Base-by-base conservation (phyloP, 2,888 invertebrate species). In the Idaea aversata region DNA sequence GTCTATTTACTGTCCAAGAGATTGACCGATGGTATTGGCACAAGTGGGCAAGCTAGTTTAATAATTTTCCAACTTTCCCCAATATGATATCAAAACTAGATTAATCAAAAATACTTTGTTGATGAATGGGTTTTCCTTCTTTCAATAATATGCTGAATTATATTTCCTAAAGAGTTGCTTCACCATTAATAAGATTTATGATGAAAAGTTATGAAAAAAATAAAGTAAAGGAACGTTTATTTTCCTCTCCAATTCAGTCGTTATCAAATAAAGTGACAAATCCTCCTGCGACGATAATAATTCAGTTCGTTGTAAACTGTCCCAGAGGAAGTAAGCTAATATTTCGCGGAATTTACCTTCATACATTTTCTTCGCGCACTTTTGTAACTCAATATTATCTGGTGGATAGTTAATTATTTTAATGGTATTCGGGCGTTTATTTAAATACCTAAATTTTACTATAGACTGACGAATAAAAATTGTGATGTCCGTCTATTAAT, bases 51-150 rank as follows among this genome's bases (percentile, higher is more conserved):
- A 13, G 7, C 10, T 47, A 13, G 7, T 36, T 36, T 47, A 47
- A 6, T 47, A 47, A 47, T 47, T 47, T 1, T 47, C 47, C 47
- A 47, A 47, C 13, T 47, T 47, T 47, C 10, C 47, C 47, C 47
- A 25, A 25, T 3, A 25, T 3, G 25, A 25, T 47, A 7, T 4
- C 47, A 10, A 47, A 47, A 47, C 47, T 47, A 47, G 47, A 47
- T 47, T 47, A 47, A 47, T 47, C 47, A 47, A 47, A 47, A 47
- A 47, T 47, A 47, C 47, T 47, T 47, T 47, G 47, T 47, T 47
- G 47, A 47, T 47, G 47, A 47, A 47, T 47, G 47, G 47, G 47
- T 47, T 47, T n/a, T 47, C 47, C 47, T 25, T 25, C 47, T 6
- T 47, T 47, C 13, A 47, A 13, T 47, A 7, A 47, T 47, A 47